These are phyloP conservation scores for Myotis lucifugus DNA, from an alignment of 2,113 vertebrate genomes.

Conservation along the genomic window DNA sequence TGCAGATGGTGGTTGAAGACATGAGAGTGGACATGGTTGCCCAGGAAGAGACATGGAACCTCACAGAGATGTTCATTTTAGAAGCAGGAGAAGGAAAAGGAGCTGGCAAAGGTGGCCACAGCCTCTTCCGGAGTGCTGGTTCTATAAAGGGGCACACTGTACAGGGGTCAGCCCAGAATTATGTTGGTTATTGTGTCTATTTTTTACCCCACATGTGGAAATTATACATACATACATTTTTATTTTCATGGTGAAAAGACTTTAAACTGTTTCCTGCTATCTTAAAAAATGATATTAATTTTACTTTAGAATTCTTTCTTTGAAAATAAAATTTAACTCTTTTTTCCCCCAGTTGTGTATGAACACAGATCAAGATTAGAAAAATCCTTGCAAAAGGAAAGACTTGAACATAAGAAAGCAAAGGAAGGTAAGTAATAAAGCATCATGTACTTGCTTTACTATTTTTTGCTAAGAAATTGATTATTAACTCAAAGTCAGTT, in stretches of 20 bases:
- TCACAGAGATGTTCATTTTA: background rate
- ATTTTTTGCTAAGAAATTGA: background rate
- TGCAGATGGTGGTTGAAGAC: background rate
- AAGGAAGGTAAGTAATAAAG: conserved; percentile 93
- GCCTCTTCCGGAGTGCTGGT: background rate
- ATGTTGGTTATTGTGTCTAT: accelerated
- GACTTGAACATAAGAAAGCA: conserved; percentile 97
- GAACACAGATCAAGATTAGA: conserved; percentile 98
- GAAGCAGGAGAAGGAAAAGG: background rate
- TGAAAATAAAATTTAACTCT: conserved; percentile 11
- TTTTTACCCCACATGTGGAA: background rate
- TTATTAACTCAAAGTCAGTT: background rate
- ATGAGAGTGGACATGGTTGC: background rate
- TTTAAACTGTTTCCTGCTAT: background rate
- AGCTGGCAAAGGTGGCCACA: background rate
- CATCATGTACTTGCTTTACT: background rate
- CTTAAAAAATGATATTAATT: conserved; percentile 27
- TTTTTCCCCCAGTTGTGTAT: conserved; percentile 92
- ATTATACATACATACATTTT: background rate
- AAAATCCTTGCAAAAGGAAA: conserved; percentile 98
- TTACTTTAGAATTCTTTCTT: background rate
- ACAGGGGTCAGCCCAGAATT: background rate
- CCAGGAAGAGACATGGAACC: background rate
- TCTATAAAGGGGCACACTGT: background rate
- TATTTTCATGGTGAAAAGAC: background rate